Percentiles rank a stretch among this genome's conserved stretches.
Evolutionary conservation across 2,888 invertebrate genomes (phyloP).

Genomic region (Heliconius aoede): DNA sequence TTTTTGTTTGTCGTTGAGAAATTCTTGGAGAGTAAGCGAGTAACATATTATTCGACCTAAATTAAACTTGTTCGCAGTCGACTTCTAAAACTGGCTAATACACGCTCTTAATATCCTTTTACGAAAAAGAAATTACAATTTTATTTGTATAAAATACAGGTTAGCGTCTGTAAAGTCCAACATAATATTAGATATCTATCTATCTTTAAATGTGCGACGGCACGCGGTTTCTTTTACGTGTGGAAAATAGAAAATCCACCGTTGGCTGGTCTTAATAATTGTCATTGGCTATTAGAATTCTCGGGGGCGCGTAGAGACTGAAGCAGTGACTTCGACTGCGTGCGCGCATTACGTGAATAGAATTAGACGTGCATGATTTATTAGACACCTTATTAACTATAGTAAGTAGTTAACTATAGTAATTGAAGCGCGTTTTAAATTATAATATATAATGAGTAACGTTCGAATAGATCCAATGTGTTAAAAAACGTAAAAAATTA

Average conservation of each 20-base stretch:
- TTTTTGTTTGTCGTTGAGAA: conserved; percentile 78
- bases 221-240: conserved; percentile 82
- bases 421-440: conserved; percentile 58
- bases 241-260: conserved; percentile 83
- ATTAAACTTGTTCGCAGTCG: conserved; percentile 76
- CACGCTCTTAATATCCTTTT: conserved; percentile 57
- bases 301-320: conserved; percentile 68
- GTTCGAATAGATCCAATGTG: conserved; percentile 7
- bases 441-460: conserved; percentile 47
- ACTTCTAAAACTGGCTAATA: conserved; percentile 56
- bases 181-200: conserved; percentile 74
- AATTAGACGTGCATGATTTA: conserved; percentile 68
- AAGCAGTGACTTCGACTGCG: conserved; percentile 79
- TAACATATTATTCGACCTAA: conserved; percentile 72
- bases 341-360: conserved; percentile 73
- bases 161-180: not conserved
- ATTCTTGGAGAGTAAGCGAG: conserved; percentile 77
- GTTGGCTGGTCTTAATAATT: conserved; percentile 82
- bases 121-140: conserved; percentile 51
- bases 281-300: conserved; percentile 79
- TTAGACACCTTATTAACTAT: conserved; percentile 52
- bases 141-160: not conserved
- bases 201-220: conserved; percentile 71
- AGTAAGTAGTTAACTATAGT: too few relatives aligned
- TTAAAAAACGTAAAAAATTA: conserved; percentile 23